phyloP scores from a whole-genome alignment of 2,797 vertebrate genomes.

The Anomalospiza imberbis region DNA sequence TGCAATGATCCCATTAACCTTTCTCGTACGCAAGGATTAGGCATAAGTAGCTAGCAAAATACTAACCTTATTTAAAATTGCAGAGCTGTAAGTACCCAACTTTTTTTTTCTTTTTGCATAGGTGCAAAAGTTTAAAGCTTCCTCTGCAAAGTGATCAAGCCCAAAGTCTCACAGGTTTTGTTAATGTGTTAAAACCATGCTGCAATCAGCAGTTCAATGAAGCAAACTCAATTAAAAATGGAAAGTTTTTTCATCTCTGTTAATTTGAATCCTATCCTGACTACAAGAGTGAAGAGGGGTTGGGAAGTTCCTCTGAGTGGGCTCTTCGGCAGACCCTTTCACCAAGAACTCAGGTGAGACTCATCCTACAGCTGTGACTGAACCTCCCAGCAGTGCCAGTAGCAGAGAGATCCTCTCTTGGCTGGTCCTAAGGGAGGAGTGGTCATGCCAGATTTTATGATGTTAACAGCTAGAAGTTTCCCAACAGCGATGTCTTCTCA shows the following conservation, averaged over 20 bases:
- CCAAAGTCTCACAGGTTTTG: background rate
- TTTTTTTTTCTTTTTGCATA: background rate
- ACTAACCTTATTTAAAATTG: slow-evolving; percentile 23
- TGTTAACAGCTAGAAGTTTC: background rate
- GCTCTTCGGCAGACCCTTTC: background rate
- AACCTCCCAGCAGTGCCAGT: background rate
- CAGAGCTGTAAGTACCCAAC: background rate
- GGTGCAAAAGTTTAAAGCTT: background rate
- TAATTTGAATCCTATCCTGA: background rate
- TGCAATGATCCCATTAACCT: slow-evolving; percentile 63
- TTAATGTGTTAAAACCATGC: background rate
- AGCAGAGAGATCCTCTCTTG: background rate
- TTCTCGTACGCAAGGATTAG: background rate
- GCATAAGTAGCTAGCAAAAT: slow-evolving; percentile 13
- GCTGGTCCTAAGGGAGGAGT: background rate
- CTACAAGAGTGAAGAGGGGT: background rate
- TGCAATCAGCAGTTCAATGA: background rate
- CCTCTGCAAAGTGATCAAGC: background rate
- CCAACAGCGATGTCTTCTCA: background rate
- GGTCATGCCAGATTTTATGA: background rate
- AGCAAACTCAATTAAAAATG: background rate
- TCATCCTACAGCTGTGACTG: background rate
- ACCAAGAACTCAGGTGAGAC: background rate
- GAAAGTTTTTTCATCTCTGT: background rate
- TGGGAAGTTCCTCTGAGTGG: background rate